phyloP scores from a whole-genome alignment of 2,113 vertebrate species.

The Agelaius phoeniceus region DNA sequence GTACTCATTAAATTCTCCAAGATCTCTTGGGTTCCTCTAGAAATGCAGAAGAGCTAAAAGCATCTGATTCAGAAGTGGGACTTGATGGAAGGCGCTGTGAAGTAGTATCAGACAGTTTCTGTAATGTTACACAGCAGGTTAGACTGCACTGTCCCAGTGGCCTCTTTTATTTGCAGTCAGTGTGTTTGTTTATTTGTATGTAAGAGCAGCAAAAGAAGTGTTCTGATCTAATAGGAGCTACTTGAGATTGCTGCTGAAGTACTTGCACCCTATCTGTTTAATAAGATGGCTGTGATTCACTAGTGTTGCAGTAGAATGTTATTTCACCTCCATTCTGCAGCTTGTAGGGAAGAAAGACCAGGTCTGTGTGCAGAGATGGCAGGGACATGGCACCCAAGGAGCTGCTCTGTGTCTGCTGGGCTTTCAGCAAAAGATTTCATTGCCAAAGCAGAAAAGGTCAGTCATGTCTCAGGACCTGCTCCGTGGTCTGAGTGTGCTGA shows the following conservation, averaged over 20 bases:
- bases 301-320: not conserved
- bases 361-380: not conserved
- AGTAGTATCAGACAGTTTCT: not conserved
- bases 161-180: not conserved
- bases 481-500: not conserved
- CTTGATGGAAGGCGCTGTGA: not conserved
- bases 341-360: not conserved
- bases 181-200: not conserved
- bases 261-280: not conserved
- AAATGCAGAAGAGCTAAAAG: not conserved
- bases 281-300: not conserved
- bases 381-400: not conserved
- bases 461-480: not conserved
- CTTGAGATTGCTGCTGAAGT: not conserved
- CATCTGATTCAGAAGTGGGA: not conserved
- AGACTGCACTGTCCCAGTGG: not conserved
- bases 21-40: not conserved
- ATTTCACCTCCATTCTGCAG: not conserved
- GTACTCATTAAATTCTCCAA: conserved; percentile 5
- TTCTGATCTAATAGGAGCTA: not conserved
- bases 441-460: not conserved
- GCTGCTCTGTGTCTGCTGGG: not conserved
- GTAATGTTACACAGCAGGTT: not conserved
- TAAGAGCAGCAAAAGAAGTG: not conserved
- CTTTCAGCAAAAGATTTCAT: not conserved